phyloP scores from a whole-genome alignment of 2,888 invertebrate genomes.

The Tridacna gigas region DNA sequence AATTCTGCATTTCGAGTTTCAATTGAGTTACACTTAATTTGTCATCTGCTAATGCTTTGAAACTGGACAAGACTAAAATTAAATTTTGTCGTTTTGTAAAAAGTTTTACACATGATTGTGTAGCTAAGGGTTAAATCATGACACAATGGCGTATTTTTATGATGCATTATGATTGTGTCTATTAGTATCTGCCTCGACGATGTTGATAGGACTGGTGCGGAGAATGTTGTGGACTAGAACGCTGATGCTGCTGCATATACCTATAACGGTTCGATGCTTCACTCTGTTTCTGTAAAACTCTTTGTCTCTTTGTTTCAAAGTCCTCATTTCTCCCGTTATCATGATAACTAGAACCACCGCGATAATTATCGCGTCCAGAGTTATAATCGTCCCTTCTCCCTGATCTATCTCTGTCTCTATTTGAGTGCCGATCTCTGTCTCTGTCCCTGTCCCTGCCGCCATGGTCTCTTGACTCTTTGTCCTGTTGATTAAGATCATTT shows the following conservation, averaged over 20 bases:
- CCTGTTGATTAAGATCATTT: conserved; percentile 33
- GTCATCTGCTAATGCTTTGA: no score
- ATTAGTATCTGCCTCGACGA: conserved; percentile 33
- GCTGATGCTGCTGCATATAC: conserved; percentile 30
- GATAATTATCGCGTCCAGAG: conserved; percentile 13
- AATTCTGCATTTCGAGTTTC: no score
- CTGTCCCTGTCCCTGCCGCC: conserved; percentile 15
- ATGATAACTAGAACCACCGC: conserved; percentile 23
- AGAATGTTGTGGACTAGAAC: conserved; percentile 31
- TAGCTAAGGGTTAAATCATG: no score
- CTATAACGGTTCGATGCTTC: conserved; percentile 46
- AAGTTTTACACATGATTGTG: no score
- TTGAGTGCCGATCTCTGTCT: conserved; percentile 21
- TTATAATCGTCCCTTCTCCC: conserved; percentile 26
- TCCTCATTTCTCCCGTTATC: conserved; percentile 31
- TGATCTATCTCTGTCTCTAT: conserved; percentile 39
- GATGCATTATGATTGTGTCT: not conserved
- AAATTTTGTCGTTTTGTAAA: no score
- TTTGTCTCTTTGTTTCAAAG: conserved; percentile 56
- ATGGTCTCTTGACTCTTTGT: conserved; percentile 22
- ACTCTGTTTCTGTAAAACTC: conserved; percentile 58
- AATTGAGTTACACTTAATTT: no score
- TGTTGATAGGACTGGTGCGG: conserved; percentile 20
- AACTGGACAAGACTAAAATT: no score
- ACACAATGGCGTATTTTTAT: not conserved